Conservation (phyloP, 2,888 invertebrate genomes). For the Philhelius pedissequus region DNA sequence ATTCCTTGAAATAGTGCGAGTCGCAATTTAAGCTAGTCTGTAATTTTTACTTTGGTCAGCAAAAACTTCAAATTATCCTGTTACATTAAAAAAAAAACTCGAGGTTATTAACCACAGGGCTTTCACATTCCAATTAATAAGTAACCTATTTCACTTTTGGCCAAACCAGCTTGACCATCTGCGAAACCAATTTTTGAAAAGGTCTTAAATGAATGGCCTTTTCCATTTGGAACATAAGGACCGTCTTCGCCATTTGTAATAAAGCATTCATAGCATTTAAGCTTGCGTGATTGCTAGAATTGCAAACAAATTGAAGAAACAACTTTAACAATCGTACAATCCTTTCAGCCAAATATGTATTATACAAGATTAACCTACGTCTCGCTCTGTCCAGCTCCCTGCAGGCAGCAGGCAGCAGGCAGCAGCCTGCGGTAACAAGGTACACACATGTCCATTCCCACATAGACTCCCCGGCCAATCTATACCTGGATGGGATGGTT, state of each 20-base stretch:
- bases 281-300: constrained; percentile 51
- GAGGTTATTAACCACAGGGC: not conserved
- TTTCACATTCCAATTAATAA: constrained; percentile 4
- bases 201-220: constrained; percentile 6
- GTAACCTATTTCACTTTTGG: not conserved
- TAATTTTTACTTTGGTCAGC: too few species aligned
- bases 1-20: too few species aligned
- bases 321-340: constrained; percentile 50
- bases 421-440: constrained; percentile 35
- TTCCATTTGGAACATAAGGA: not conserved
- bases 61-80: too few species aligned
- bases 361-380: constrained; percentile 45
- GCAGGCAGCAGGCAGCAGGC: too few species aligned
- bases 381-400: constrained; percentile 20
- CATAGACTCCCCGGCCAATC: constrained; percentile 45
- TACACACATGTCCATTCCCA: constrained; percentile 56
- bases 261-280: not conserved
- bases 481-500: constrained; percentile 54
- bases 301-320: constrained; percentile 33
- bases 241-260: constrained; percentile 18
- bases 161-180: constrained; percentile 16
- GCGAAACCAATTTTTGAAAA: not conserved
- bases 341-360: constrained; percentile 62
- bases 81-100: not conserved
- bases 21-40: too few species aligned